phyloP scores from a whole-genome alignment of 2,113 vertebrate genomes.

The Siphamia tubifer region DNA sequence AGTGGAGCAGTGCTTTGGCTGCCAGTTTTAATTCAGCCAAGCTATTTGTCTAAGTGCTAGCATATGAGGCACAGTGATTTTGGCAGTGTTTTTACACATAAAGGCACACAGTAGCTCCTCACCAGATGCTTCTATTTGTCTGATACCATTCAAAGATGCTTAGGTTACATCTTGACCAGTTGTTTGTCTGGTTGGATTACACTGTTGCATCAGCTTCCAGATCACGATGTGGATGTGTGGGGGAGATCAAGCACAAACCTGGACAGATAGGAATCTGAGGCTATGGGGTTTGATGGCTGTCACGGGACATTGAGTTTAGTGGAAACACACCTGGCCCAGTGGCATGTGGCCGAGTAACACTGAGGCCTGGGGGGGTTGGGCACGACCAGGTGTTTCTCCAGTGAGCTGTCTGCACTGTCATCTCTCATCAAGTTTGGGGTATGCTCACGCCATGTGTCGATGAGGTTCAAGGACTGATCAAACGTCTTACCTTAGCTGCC shows the following conservation, averaged over 20 bases:
- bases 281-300: constrained; percentile 24
- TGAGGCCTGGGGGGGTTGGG: background rate
- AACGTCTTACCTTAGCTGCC: constrained; percentile 27
- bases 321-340: constrained; percentile 58
- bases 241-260: constrained; percentile 26
- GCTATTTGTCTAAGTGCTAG: constrained; percentile 58
- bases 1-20: constrained; percentile 30
- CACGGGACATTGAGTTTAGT: constrained; percentile 22
- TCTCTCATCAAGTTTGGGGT: constrained; percentile 24
- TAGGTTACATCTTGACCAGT: constrained; percentile 5
- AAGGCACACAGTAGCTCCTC: constrained; percentile 33
- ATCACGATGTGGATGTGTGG: constrained; percentile 6
- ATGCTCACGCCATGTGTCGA: constrained; percentile 32
- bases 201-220: constrained; percentile 12
- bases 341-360: constrained; percentile 35
- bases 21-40: constrained; percentile 43
- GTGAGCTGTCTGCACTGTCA: constrained; percentile 45
- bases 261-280: constrained; percentile 27
- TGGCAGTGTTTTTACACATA: constrained; percentile 47
- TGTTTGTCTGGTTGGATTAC: constrained; percentile 6
- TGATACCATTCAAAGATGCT: constrained; percentile 5
- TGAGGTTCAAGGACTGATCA: constrained; percentile 58
- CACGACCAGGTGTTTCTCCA: constrained; percentile 60
- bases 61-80: constrained; percentile 47
- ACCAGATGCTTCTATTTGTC: constrained; percentile 39